Conservation (phyloP, 2,113 vertebrate species). For the Uria lomvia region DNA sequence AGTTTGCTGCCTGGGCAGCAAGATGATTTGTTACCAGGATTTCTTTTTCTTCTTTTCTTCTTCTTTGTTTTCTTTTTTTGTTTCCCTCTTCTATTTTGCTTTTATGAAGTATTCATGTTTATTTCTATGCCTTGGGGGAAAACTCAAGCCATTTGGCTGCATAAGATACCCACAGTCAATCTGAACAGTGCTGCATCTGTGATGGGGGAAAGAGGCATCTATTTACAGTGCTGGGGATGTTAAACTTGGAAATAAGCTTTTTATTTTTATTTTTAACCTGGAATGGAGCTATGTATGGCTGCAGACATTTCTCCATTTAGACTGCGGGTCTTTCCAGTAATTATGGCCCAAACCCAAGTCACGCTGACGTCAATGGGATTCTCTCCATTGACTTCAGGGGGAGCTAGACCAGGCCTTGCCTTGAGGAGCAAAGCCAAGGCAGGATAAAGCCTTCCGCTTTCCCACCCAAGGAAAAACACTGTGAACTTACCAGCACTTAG, state of each 20-base stretch:
- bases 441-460: not conserved
- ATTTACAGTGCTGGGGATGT: not conserved
- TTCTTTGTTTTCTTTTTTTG: not conserved
- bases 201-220: not conserved
- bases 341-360: conserved; percentile 32
- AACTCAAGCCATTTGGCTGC: not conserved
- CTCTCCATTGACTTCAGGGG: conserved; percentile 8
- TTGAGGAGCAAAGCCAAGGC: conserved; percentile 2
- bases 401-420: not conserved
- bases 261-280: conserved; percentile 52
- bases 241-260: not conserved
- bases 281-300: conserved; percentile 15
- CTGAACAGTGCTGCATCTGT: conserved; percentile 35
- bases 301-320: conserved; percentile 38
- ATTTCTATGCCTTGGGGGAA: not conserved
- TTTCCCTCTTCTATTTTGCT: not conserved
- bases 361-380: conserved; percentile 13
- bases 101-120: not conserved
- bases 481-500: not conserved
- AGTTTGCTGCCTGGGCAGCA: not conserved
- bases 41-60: not conserved
- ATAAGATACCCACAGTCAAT: not conserved
- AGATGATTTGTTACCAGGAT: not conserved
- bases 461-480: not conserved
- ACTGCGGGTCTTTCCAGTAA: conserved; percentile 6